Conservation (phyloP, 1,140 invertebrate species). For the Rhyzopertha dominica region DNA sequence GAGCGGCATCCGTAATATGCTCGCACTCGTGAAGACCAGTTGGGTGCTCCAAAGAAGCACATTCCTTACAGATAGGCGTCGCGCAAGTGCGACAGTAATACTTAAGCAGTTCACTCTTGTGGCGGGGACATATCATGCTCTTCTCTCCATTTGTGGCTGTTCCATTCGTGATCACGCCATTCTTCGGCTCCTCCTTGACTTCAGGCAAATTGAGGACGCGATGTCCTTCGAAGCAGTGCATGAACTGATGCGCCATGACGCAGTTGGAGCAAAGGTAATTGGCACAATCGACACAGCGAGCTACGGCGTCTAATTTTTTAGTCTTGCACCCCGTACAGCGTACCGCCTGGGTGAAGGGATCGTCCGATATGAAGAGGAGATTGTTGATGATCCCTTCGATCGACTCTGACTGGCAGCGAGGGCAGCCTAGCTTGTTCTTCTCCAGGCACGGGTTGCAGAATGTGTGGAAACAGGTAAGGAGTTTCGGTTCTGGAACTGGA, state of each 20-base stretch:
- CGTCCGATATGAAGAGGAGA: slow-evolving; percentile 56
- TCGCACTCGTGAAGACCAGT: slow-evolving; percentile 81
- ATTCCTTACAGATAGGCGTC: slow-evolving; percentile 89
- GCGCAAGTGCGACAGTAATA: slow-evolving; percentile 90
- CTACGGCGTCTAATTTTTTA: slow-evolving; percentile 78
- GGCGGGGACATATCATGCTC: slow-evolving; percentile 70
- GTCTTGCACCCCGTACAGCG: slow-evolving; percentile 85
- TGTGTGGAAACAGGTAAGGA: slow-evolving; percentile 76
- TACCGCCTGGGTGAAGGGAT: slow-evolving; percentile 50
- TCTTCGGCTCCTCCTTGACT: slow-evolving; percentile 49
- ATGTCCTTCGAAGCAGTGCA: slow-evolving; percentile 98
- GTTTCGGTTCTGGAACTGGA: slow-evolving; percentile 65
- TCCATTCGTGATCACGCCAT: slow-evolving; percentile 34
- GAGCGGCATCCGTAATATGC: slow-evolving; percentile 70
- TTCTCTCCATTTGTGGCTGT: slow-evolving; percentile 49
- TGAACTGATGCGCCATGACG: slow-evolving; percentile 96
- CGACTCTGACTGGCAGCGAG: slow-evolving; percentile 72
- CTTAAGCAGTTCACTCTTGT: slow-evolving; percentile 83
- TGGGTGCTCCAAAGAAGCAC: slow-evolving; percentile 82
- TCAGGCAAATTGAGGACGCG: slow-evolving; percentile 76
- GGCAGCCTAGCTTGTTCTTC: slow-evolving; percentile 76
- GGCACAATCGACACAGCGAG: slow-evolving; percentile 90
- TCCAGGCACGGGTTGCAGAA: slow-evolving; percentile 78
- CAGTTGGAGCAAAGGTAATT: slow-evolving; percentile 94
- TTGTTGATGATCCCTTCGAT: slow-evolving; percentile 61